These are phyloP conservation scores for Tenthredo distinguenda DNA, from an alignment of 2,888 invertebrate genomes.

Conservation along the genomic window DNA sequence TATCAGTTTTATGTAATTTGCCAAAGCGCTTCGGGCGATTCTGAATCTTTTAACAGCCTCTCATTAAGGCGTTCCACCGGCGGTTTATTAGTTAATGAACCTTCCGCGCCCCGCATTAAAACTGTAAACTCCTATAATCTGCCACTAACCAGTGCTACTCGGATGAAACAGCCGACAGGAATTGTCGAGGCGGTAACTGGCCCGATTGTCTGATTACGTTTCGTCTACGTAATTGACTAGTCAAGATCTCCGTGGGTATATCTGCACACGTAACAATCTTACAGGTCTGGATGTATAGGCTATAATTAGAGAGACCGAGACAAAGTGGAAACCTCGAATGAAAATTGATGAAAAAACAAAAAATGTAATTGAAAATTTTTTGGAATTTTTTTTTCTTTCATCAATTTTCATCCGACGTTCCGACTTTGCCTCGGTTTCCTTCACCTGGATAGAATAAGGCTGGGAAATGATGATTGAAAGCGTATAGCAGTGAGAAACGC, in stretches of 20 bases:
- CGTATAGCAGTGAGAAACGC: neutral
- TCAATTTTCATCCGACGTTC: too few relatives aligned
- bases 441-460: too few relatives aligned
- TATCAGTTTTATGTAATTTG: conserved; percentile 39
- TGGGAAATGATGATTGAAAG: too few relatives aligned
- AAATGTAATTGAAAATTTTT: too few relatives aligned
- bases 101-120: conserved; percentile 43
- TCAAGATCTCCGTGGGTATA: neutral
- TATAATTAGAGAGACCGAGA: too few relatives aligned
- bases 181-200: conserved; percentile 16
- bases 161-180: conserved; percentile 27
- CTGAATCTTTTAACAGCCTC: conserved; percentile 44
- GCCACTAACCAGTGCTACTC: conserved; percentile 39
- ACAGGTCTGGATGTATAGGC: neutral
- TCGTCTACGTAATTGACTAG: conserved; percentile 27
- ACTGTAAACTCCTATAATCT: conserved; percentile 48
- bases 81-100: conserved; percentile 49
- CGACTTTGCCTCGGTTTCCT: too few relatives aligned
- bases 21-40: conserved; percentile 29
- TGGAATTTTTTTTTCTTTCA: too few relatives aligned
- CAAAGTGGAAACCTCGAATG: too few relatives aligned
- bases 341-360: too few relatives aligned
- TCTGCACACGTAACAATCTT: neutral
- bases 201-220: conserved; percentile 36
- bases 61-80: conserved; percentile 46